Conservation (phyloP, 2,113 vertebrate genomes). For the Pygathrix nemaeus region DNA sequence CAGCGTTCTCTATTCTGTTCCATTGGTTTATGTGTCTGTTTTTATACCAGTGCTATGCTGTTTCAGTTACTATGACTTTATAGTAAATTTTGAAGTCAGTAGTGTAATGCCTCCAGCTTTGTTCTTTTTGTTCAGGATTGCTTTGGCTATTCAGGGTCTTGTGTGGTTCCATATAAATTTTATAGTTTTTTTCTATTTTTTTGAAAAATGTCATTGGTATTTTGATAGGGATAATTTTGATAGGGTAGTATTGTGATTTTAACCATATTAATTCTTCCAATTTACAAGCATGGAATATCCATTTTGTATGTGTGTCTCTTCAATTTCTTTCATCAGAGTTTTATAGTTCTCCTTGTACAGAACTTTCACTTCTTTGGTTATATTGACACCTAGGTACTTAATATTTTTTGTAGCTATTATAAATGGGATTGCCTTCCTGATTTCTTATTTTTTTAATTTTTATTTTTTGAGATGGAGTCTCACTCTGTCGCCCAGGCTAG, state of each 20-base stretch:
- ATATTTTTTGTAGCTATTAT: neutral
- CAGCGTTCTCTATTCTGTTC: neutral
- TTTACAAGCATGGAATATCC: neutral
- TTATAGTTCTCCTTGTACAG: neutral
- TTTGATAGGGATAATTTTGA: neutral
- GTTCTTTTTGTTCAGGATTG: neutral
- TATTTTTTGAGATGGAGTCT: too few relatives aligned
- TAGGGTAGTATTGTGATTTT: neutral
- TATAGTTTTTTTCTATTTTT: neutral
- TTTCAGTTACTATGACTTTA: neutral
- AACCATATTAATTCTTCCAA: neutral
- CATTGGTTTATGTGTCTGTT: neutral
- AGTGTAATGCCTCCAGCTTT: neutral
- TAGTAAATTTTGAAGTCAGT: neutral
- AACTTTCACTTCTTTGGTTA: neutral
- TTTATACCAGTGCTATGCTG: neutral
- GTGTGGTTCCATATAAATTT: neutral
- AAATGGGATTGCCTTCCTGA: neutral
- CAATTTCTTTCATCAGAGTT: neutral
- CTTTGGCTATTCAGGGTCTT: neutral
- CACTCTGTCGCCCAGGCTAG: too few relatives aligned
- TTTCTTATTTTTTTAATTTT: neutral
- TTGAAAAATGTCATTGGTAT: neutral
- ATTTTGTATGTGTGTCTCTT: neutral
- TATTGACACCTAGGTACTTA: neutral